phyloP scores from a whole-genome alignment of 2,888 invertebrate species.

The Archips crataeganus region DNA sequence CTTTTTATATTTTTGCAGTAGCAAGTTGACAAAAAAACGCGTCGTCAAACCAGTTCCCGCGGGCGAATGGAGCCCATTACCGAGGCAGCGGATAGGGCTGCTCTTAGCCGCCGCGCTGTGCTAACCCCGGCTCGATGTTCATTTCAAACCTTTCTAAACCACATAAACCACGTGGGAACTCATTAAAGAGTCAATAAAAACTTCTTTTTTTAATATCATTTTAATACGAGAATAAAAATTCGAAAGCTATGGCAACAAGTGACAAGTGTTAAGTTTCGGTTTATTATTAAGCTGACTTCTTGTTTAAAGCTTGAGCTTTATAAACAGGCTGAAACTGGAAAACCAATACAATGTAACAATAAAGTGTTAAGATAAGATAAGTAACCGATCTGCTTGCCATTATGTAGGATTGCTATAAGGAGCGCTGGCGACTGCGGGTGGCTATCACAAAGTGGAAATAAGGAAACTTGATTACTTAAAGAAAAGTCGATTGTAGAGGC shows the following conservation, averaged over 20 bases:
- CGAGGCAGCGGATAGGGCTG: slow-evolving; percentile 46
- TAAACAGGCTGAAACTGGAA: slow-evolving; percentile 3
- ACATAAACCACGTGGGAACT: not conserved
- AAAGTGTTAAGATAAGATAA: slow-evolving; percentile 7
- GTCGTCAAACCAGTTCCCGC: slow-evolving; percentile 71
- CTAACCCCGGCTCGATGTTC: slow-evolving; percentile 31
- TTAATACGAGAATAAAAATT: not conserved
- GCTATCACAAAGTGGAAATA: slow-evolving; percentile 33
- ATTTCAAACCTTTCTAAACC: slow-evolving; percentile 18
- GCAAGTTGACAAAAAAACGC: slow-evolving; percentile 53
- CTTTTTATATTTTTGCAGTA: slow-evolving; percentile 40
- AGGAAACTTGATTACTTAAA: slow-evolving; percentile 42
- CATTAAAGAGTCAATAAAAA: not conserved
- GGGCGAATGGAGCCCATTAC: slow-evolving; percentile 60
- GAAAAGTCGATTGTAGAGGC: slow-evolving; percentile 44
- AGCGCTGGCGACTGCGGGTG: slow-evolving; percentile 13
- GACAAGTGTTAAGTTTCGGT: not conserved
- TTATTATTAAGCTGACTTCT: not conserved
- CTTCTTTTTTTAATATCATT: not conserved
- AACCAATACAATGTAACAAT: slow-evolving; percentile 23
- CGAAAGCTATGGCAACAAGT: not conserved
- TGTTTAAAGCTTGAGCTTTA: not conserved
- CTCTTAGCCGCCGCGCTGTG: slow-evolving; percentile 38
- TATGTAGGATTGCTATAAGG: slow-evolving; percentile 4
- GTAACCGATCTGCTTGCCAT: slow-evolving; percentile 31